A percentile compares a stretch with the other conserved stretches of the same genome.
Conservation (phyloP, 2,113 vertebrate species). For the Lycaon pictus region DNA sequence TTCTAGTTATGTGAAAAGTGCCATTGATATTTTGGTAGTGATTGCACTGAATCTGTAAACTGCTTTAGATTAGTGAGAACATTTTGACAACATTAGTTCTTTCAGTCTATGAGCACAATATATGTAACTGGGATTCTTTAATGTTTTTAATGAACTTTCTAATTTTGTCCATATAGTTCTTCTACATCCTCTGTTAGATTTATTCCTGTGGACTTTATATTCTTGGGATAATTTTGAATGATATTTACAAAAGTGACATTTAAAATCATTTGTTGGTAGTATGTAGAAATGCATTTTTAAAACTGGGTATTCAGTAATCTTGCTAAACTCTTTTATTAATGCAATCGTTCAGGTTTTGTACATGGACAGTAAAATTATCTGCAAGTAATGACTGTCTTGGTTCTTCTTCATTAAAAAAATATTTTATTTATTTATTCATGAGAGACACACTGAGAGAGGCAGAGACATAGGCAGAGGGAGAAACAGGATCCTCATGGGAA, state of each 20-base stretch:
- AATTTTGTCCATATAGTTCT: neutral
- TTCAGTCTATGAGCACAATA: neutral
- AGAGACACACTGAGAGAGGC: too few species aligned
- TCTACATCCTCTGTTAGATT: neutral
- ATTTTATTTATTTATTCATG: too few species aligned
- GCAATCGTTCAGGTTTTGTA: neutral
- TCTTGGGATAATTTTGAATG: neutral
- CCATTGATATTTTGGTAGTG: neutral
- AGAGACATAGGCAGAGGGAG: too few species aligned
- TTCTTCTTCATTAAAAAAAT: too few species aligned
- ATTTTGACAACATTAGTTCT: neutral
- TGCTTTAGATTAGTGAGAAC: neutral
- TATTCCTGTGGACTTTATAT: neutral
- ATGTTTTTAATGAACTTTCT: neutral
- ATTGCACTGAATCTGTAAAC: neutral
- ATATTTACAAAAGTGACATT: neutral
- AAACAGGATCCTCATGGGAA: too few species aligned
- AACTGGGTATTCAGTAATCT: neutral
- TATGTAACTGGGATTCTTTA: neutral
- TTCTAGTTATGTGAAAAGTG: neutral
- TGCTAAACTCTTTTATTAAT: neutral
- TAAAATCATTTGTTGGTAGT: neutral
- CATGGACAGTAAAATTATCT: neutral
- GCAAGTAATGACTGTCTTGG: neutral
- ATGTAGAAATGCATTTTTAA: neutral